Base-by-base conservation (phyloP, 2,888 invertebrate species). In the Eupithecia exiguata region DNA sequence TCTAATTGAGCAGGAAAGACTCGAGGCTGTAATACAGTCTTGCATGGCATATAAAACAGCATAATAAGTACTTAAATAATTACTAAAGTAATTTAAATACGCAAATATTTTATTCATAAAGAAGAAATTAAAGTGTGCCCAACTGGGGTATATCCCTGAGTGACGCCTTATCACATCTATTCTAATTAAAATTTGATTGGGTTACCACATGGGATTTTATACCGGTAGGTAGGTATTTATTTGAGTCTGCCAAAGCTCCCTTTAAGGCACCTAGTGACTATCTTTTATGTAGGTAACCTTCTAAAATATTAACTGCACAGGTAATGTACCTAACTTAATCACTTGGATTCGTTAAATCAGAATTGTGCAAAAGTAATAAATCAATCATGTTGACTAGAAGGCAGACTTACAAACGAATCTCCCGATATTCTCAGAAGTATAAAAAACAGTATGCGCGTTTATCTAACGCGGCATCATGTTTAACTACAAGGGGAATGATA, bases 1-100 rank as follows among this genome's bases (percentile, higher is more conserved):
- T 38, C 69, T 70, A 65, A 68, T 61, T 65, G 63, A 66, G 66
- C 40, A 25, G 40, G 38, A 65, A 65, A 66, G 40, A 66, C 40
- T 40, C 40, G 21, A 38, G 66, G 21, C 66, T 40, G 40, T 43
- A 40, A 25, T 9, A 62, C 63, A 18, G 21, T 43, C n/a, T 25
- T 21, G 5, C 36, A n/a, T 65, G 40, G 35, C 35, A 10, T 10
- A 30, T 10, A 63, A 36, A 9, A 35, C 18, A 30, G 9, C 18
- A 49, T n/a, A 4, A 53, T 30, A 61, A 58, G 21, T 58, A 25
- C 12, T 25, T n/a, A 12, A 40, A 40, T 9, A 40, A 2, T 40
- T 46, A 18, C 46, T n/a, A 14, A 25, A 25, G 21, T 25, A 53
- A 53, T 2, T 6, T 9, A 18, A 18, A 16, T 14, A 35, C 35